Evolutionary conservation across 2,888 invertebrate genomes (phyloP).

Genomic region (Ptychoptera albimana): DNA sequence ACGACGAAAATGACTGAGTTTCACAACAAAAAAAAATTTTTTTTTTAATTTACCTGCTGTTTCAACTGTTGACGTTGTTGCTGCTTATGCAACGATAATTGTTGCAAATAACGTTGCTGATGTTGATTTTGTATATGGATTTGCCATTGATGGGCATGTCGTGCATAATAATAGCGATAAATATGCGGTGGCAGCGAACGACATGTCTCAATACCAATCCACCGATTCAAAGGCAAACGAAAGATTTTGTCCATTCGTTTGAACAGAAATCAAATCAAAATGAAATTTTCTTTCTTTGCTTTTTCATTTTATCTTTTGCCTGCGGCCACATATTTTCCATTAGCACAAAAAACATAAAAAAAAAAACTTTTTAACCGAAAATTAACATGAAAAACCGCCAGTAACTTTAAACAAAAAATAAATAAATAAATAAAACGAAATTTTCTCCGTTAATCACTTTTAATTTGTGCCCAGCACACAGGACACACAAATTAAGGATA

Average conservation of each 20-base stretch:
- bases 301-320: slow-evolving; percentile 12
- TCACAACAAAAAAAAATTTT: slow-evolving; percentile 3
- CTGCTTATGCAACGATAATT: neutral
- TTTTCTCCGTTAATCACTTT: no score
- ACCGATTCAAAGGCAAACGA: slow-evolving; percentile 18
- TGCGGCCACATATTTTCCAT: slow-evolving; percentile 16
- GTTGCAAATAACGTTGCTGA: neutral
- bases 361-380: no score
- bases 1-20: no score
- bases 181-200: slow-evolving; percentile 44
- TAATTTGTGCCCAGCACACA: no score
- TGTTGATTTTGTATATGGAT: neutral
- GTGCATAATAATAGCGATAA: slow-evolving; percentile 46
- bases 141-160: slow-evolving; percentile 13
- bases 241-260: no score
- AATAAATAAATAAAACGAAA: no score
- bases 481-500: no score
- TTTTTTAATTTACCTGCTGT: neutral
- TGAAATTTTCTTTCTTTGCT: neutral
- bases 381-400: no score
- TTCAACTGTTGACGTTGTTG: no score
- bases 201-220: slow-evolving; percentile 53
- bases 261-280: neutral
- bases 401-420: no score
- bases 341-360: no score